These are phyloP conservation scores for Nebria brevicollis DNA, from an alignment of 2,888 invertebrate genomes.

Conservation along the genomic window DNA sequence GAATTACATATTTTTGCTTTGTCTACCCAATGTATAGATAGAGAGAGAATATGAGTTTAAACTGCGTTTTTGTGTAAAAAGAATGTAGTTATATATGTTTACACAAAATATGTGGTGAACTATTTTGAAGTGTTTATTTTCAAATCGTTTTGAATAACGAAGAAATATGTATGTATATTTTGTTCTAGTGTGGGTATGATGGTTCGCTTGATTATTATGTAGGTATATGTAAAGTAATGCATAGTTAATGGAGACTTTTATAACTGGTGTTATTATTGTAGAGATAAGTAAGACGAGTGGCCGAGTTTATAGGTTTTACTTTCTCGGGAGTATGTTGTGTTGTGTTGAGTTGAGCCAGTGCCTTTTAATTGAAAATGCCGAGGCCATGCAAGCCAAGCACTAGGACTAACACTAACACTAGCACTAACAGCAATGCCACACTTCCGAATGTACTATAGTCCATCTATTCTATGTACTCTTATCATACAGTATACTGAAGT, in stretches of 20 bases:
- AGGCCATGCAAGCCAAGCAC: neutral
- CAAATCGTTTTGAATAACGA: neutral
- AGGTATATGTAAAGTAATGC: neutral
- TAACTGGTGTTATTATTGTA: neutral
- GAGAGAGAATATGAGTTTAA: too few relatives aligned
- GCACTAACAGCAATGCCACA: neutral
- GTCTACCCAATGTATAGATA: too few relatives aligned
- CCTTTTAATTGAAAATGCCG: constrained; percentile 17
- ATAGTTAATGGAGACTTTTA: neutral
- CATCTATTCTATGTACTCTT: neutral
- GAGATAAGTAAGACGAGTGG: constrained; percentile 1
- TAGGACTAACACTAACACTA: neutral
- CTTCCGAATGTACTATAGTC: neutral
- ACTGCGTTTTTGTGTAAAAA: too few relatives aligned
- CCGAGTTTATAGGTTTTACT: neutral
- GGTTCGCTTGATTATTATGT: neutral
- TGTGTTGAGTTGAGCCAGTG: neutral
- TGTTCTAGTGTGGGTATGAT: neutral
- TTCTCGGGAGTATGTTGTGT: neutral
- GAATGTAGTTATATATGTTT: too few relatives aligned
- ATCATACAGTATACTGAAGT: neutral
- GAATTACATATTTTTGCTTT: too few relatives aligned
- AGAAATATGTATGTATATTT: neutral
- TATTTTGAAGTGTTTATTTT: neutral
- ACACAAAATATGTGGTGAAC: too few relatives aligned